Percentiles rank a stretch among this genome's conserved stretches.
These are phyloP conservation scores for Danionella dracula DNA, from an alignment of 2,797 vertebrate species.

Conservation along the genomic window DNA sequence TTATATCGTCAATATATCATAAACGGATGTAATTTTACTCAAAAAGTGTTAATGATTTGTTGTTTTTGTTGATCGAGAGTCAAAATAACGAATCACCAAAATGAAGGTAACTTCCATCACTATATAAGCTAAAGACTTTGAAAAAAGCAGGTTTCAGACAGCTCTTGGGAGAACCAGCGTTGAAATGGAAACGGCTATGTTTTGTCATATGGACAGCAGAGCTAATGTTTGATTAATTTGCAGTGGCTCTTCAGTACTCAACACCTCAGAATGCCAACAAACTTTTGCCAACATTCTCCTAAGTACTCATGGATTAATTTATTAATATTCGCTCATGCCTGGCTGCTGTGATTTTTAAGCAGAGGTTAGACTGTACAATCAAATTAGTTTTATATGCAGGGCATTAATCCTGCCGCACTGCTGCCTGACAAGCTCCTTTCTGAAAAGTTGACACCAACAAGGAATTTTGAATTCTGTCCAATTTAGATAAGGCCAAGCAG, in stretches of 20 bases:
- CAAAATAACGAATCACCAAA: too few species aligned
- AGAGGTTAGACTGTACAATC: conserved; percentile 44
- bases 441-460: conserved; percentile 63
- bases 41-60: too few species aligned
- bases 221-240: conserved; percentile 38
- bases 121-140: too few species aligned
- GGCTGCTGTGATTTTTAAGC: conserved; percentile 42
- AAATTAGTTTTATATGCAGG: conserved; percentile 42
- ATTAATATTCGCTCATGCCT: conserved; percentile 44
- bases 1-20: too few species aligned
- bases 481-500: conserved; percentile 64
- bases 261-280: conserved; percentile 50
- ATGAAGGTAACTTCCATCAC: too few species aligned
- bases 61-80: too few species aligned
- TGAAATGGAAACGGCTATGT: too few species aligned
- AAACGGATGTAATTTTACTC: too few species aligned
- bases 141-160: too few species aligned
- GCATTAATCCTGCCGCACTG: conserved; percentile 41
- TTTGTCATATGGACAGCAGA: conserved; percentile 19
- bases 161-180: too few species aligned
- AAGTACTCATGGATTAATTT: conserved; percentile 17
- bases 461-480: conserved; percentile 68
- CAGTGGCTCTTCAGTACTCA: conserved; percentile 6
- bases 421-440: conserved; percentile 41
- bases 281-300: conserved; percentile 16